A percentile compares a stretch with the other conserved stretches of the same genome.
Evolutionary conservation across 35 echinoderm and acorn worm species (phyloP).

Genomic region (Ophioderma brevispina): DNA sequence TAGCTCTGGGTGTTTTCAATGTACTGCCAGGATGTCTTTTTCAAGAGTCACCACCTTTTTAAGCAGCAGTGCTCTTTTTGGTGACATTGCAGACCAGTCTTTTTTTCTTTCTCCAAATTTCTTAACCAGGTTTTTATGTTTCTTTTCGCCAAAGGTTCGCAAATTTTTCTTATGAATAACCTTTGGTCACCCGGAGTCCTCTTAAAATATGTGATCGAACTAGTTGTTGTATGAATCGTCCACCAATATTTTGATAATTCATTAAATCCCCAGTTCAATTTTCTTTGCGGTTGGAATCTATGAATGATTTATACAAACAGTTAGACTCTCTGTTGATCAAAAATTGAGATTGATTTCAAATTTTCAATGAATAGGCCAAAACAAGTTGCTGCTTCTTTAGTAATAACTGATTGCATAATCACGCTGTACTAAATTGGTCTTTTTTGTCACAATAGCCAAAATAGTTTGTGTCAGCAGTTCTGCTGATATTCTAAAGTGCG

Average conservation of each 20-base stretch:
- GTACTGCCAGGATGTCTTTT: background rate
- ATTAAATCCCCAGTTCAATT: background rate
- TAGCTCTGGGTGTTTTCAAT: slow-evolving; percentile 16
- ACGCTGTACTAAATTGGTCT: background rate
- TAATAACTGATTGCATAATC: slow-evolving; percentile 17
- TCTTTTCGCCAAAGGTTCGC: slow-evolving; percentile 19
- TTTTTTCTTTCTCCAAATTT: slow-evolving; percentile 39
- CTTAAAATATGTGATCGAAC: background rate
- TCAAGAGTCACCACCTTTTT: background rate
- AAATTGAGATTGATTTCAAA: background rate
- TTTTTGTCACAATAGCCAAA: background rate
- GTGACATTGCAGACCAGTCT: background rate
- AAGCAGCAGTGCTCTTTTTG: slow-evolving; percentile 18
- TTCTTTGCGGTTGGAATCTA: background rate
- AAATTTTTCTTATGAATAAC: slow-evolving; percentile 19
- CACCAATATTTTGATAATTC: background rate
- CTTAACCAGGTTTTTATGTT: background rate
- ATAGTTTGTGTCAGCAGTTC: slow-evolving; percentile 3
- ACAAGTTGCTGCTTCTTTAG: slow-evolving; percentile 5
- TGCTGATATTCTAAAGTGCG: background rate
- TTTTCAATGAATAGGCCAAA: slow-evolving; percentile 2
- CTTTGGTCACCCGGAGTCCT: slow-evolving; percentile 1
- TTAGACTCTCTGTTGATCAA: background rate
- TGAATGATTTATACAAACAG: slow-evolving; percentile 2
- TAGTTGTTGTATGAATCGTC: slow-evolving; percentile 13